Percentiles rank a stretch among this genome's conserved stretches.
Conservation (phyloP, 2,888 invertebrate genomes). For the Drosophila aldrichi region DNA sequence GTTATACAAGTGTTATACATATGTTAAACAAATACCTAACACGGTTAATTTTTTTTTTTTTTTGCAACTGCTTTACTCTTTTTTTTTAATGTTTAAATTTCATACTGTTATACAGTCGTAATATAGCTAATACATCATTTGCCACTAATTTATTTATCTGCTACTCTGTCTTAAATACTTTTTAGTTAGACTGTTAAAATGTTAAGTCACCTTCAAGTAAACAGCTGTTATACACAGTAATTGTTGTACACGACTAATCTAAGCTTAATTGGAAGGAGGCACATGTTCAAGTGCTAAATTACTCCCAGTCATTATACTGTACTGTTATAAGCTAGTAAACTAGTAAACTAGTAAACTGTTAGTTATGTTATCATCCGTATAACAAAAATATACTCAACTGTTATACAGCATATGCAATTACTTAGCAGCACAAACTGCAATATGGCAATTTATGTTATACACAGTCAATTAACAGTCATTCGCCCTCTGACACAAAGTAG, state of each 20-base stretch:
- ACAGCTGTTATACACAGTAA: background rate
- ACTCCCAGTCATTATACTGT: no score
- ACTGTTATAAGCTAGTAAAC: no score
- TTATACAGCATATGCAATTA: background rate
- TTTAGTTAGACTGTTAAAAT: background rate
- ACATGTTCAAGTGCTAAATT: background rate
- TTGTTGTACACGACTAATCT: background rate
- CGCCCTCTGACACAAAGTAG: slow-evolving; percentile 2
- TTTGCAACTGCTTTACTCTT: background rate
- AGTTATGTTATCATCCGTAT: background rate
- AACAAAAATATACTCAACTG: background rate
- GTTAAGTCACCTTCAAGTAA: background rate
- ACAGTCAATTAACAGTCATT: background rate
- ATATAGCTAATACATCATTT: background rate
- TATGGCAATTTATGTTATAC: slow-evolving; percentile 1
- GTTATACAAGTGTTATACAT: background rate
- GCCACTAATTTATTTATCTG: background rate
- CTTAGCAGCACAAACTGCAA: background rate
- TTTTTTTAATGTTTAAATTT: background rate
- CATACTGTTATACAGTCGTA: background rate
- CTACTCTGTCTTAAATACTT: background rate
- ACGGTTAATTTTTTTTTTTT: background rate
- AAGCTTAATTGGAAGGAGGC: background rate
- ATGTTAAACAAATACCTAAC: background rate
- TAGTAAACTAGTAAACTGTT: no score